Conservation (phyloP, 2,888 invertebrate species). For the Argyresthia goedartella region DNA sequence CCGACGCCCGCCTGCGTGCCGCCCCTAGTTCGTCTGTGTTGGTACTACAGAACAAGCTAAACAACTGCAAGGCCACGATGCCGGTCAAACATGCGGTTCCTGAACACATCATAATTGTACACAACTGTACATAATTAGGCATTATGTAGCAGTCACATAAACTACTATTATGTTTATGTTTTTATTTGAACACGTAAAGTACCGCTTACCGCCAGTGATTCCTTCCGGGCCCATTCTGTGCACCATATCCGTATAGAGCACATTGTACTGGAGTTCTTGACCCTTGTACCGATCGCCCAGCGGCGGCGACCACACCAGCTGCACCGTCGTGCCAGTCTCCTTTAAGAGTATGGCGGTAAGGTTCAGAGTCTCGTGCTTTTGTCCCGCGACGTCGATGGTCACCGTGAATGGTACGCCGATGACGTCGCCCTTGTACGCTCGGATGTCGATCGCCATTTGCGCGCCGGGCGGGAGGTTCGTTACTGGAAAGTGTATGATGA, state of each 20-base stretch:
- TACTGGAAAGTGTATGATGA: slow-evolving; percentile 47
- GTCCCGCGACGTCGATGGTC: slow-evolving; percentile 56
- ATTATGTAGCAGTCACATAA: too few relatives aligned
- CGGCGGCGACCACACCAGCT: slow-evolving; percentile 77
- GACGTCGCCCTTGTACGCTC: slow-evolving; percentile 70
- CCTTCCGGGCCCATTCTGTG: slow-evolving; percentile 46
- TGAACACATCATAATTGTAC: too few relatives aligned
- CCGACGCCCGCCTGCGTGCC: too few relatives aligned
- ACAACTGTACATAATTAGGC: too few relatives aligned
- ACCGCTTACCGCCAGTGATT: slow-evolving; percentile 67
- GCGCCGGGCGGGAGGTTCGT: slow-evolving; percentile 66
- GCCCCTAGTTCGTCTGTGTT: too few relatives aligned
- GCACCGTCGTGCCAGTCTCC: slow-evolving; percentile 72
- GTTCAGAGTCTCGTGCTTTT: slow-evolving; percentile 59
- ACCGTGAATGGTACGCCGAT: slow-evolving; percentile 65
- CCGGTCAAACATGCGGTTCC: too few relatives aligned
- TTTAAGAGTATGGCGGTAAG: slow-evolving; percentile 62
- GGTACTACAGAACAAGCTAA: too few relatives aligned
- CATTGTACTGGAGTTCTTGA: slow-evolving; percentile 70
- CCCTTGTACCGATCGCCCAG: slow-evolving; percentile 59
- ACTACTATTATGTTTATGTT: too few relatives aligned
- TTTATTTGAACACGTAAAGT: too few relatives aligned
- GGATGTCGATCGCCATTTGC: slow-evolving; percentile 67
- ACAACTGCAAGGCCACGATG: too few relatives aligned
- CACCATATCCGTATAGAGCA: slow-evolving; percentile 75